A percentile compares a stretch with the other conserved stretches of the same genome.
Conservation (phyloP, 2,888 invertebrate genomes). For the Tetranychus piercei region DNA sequence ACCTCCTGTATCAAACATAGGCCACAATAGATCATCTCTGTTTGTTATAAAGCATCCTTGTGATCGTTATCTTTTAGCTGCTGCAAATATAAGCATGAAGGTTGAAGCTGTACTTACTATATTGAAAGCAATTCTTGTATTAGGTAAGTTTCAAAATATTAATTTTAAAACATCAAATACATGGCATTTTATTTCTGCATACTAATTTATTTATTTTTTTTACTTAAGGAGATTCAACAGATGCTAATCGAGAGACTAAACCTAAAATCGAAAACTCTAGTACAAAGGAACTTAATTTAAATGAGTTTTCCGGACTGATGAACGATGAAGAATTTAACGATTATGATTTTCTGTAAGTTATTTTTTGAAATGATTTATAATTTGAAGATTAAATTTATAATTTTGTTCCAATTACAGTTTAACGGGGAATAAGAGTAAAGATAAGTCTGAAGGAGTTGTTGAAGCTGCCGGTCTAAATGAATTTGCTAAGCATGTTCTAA, state of each 20-base stretch:
- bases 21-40: constrained; percentile 36
- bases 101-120: constrained; percentile 81
- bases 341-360: constrained; percentile 34
- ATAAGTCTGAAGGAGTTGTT: constrained; percentile 15
- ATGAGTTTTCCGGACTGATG: constrained; percentile 66
- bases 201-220: constrained; percentile 12
- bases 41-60: constrained; percentile 51
- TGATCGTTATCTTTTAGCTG: constrained; percentile 77
- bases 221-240: constrained; percentile 23
- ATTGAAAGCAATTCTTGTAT: constrained; percentile 45
- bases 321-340: constrained; percentile 52
- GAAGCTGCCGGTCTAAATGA: constrained; percentile 51
- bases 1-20: constrained; percentile 31
- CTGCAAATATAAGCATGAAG: constrained; percentile 77
- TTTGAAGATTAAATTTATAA: not conserved
- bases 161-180: not conserved
- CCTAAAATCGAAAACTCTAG: constrained; percentile 25
- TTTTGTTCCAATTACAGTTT: not conserved
- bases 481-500: constrained; percentile 71
- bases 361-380: not conserved
- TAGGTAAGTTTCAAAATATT: constrained; percentile 30
- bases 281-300: constrained; percentile 48
- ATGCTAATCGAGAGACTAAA: constrained; percentile 25
- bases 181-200: not conserved
- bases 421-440: constrained; percentile 20